Conservation (phyloP, 2,888 invertebrate species). For the Mycalesis mineus region DNA sequence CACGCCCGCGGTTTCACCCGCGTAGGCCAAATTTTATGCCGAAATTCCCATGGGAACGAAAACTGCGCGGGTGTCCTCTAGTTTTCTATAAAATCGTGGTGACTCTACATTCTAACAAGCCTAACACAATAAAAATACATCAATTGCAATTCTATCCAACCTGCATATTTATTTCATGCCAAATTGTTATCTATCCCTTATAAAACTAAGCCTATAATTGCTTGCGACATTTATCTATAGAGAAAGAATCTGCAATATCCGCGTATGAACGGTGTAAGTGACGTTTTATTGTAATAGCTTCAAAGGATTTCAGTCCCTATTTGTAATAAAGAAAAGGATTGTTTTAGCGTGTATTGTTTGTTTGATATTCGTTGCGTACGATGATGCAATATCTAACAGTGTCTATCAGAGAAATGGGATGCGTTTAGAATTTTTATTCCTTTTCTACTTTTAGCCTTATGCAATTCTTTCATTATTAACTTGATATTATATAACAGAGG, state of each 20-base stretch:
- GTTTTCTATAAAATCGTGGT: slow-evolving; percentile 1
- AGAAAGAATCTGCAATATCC: slow-evolving; percentile 33
- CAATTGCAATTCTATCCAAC: slow-evolving; percentile 25
- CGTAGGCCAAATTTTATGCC: too few species aligned
- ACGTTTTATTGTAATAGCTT: slow-evolving; percentile 12
- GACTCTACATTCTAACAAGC: slow-evolving; percentile 26
- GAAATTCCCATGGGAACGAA: too few species aligned
- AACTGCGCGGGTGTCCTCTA: too few species aligned
- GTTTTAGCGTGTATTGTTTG: slow-evolving; percentile 11
- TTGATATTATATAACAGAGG: background rate
- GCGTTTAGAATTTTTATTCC: slow-evolving; percentile 56
- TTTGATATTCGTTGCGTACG: slow-evolving; percentile 19
- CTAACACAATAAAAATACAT: slow-evolving; percentile 33
- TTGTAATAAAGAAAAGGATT: background rate
- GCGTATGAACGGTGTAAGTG: slow-evolving; percentile 25
- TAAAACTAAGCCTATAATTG: slow-evolving; percentile 28
- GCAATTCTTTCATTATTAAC: background rate
- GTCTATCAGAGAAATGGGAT: slow-evolving; percentile 64
- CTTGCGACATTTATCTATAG: slow-evolving; percentile 27
- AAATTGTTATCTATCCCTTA: slow-evolving; percentile 24
- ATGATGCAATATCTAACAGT: slow-evolving; percentile 67
- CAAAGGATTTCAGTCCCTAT: slow-evolving; percentile 18
- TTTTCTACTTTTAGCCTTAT: slow-evolving; percentile 29
- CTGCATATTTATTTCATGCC: slow-evolving; percentile 20
- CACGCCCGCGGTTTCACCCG: too few species aligned